A percentile compares a stretch with the other conserved stretches of the same genome.
Evolutionary conservation across 2,113 vertebrate species (phyloP).

Genomic region (Chelonoidis abingdonii): DNA sequence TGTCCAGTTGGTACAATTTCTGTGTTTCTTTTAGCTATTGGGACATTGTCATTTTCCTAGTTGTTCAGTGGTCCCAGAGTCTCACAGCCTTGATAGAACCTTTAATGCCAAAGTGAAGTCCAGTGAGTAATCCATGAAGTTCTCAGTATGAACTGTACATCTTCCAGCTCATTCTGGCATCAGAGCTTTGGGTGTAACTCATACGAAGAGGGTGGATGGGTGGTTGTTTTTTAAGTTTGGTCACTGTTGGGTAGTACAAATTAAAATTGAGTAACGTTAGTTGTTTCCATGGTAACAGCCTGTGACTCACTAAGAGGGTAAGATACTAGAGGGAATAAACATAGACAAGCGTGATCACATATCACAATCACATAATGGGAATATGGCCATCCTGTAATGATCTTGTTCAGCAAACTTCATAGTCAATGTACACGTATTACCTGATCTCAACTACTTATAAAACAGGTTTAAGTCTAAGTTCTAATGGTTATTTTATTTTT

Average conservation of each 20-base stretch:
- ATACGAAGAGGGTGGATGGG: neutral
- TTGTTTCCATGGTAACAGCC: neutral
- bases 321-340: neutral
- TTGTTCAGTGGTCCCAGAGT: neutral
- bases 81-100: neutral
- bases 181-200: constrained; percentile 45
- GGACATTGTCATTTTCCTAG: rapidly evolving
- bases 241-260: neutral
- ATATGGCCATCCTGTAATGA: neutral
- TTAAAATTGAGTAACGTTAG: constrained; percentile 38
- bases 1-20: neutral
- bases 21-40: neutral
- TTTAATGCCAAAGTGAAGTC: neutral
- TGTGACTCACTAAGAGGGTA: constrained; percentile 45
- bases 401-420: neutral
- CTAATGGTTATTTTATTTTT: neutral
- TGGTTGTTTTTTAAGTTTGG: constrained; percentile 12
- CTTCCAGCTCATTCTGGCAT: too few species aligned
- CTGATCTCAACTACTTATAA: neutral
- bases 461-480: neutral
- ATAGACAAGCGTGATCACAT: constrained; percentile 26
- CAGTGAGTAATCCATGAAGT: rapidly evolving
- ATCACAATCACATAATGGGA: neutral
- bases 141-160: neutral
- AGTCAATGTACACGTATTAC: rapidly evolving